Evolutionary conservation across 2,113 vertebrate genomes (phyloP).

Genomic region (Myotis yumanensis): DNA sequence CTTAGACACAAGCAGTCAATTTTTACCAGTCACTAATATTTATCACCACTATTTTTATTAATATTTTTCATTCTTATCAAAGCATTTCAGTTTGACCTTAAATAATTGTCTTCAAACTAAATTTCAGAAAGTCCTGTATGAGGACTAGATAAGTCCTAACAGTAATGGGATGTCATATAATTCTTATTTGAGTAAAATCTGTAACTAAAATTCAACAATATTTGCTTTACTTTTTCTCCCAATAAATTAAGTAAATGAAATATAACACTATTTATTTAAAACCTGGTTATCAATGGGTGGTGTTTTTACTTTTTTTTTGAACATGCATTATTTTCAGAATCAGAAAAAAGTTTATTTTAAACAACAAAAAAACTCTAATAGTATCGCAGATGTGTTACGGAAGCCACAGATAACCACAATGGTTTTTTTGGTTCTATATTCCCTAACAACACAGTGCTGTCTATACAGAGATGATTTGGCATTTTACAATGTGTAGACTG

Average conservation of each 20-base stretch:
- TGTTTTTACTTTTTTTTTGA: neutral
- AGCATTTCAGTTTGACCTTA: neutral
- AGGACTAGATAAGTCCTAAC: neutral
- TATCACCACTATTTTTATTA: neutral
- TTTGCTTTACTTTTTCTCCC: slow-evolving; percentile 16
- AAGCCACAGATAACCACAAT: neutral
- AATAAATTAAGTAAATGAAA: slow-evolving; percentile 1
- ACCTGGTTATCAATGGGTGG: neutral
- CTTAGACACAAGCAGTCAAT: neutral
- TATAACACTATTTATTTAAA: neutral
- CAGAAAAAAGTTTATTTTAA: slow-evolving; percentile 20
- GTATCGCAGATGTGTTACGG: neutral
- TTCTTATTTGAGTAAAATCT: slow-evolving; percentile 26
- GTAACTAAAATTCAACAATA: neutral
- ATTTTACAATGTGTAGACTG: neutral
- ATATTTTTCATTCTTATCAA: slow-evolving; percentile 1
- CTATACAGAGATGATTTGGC: neutral
- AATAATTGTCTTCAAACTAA: neutral
- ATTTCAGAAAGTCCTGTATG: neutral
- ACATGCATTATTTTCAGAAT: neutral
- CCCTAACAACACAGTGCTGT: neutral
- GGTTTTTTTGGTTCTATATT: neutral
- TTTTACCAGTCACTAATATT: neutral
- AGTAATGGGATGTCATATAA: neutral
- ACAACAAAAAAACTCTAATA: neutral